Conservation (phyloP, 2,113 vertebrate genomes). For the Sander lucioperca region DNA sequence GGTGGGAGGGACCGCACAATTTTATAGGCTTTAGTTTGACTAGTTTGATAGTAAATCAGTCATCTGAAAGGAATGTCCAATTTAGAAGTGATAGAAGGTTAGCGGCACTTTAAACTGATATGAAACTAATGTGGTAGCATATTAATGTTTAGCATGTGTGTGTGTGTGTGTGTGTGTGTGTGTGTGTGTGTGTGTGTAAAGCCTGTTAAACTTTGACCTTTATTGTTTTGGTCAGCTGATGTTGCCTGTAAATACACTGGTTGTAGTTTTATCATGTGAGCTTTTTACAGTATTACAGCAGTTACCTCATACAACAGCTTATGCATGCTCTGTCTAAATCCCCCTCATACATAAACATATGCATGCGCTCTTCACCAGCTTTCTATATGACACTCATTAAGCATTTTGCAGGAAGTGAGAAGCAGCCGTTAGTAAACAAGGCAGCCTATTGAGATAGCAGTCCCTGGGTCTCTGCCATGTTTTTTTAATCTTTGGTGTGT, state of each 20-base stretch:
- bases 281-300: background rate
- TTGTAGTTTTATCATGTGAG: constrained; percentile 1
- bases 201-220: constrained; percentile 45
- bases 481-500: constrained; percentile 87
- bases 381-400: constrained; percentile 35
- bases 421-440: constrained; percentile 90
- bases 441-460: constrained; percentile 83
- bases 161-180: constrained; percentile 4
- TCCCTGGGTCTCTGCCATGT: constrained; percentile 73
- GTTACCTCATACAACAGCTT: background rate
- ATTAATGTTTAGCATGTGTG: constrained; percentile 6
- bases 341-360: constrained; percentile 30
- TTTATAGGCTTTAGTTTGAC: constrained; percentile 45
- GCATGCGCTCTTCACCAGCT: constrained; percentile 7
- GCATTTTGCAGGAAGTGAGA: constrained; percentile 51
- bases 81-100: constrained; percentile 13
- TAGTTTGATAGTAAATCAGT: constrained; percentile 31
- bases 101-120: constrained; percentile 20
- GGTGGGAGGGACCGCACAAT: constrained; percentile 7
- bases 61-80: constrained; percentile 29
- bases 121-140: constrained; percentile 13
- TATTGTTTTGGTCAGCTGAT: constrained; percentile 51
- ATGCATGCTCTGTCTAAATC: background rate
- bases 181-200: constrained; percentile 1
- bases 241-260: constrained; percentile 16